These are phyloP conservation scores for Melanaphis sacchari DNA, from an alignment of 1,140 invertebrate species.

Conservation along the genomic window DNA sequence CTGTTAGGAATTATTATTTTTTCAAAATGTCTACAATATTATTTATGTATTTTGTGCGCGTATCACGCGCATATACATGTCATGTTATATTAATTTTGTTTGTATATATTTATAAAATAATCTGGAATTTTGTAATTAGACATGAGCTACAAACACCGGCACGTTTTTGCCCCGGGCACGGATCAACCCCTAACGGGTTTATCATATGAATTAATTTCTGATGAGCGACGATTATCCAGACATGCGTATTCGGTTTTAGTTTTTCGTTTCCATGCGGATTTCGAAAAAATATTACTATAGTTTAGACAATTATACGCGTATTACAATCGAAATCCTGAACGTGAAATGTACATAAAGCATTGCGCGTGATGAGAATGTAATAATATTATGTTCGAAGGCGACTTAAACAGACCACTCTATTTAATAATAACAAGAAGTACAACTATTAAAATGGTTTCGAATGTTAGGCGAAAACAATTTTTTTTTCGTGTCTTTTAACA, in stretches of 20 bases:
- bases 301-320: background rate
- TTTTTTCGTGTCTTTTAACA: background rate
- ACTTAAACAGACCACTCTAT: background rate
- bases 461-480: background rate
- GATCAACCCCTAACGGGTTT: conserved; percentile 3
- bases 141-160: background rate
- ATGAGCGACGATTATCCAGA: background rate
- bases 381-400: background rate
- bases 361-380: background rate
- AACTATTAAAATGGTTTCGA: background rate
- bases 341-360: background rate
- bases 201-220: conserved; percentile 36
- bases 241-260: background rate
- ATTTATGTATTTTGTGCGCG: background rate
- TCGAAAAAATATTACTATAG: background rate
- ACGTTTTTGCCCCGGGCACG: background rate
- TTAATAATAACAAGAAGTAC: background rate
- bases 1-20: background rate
- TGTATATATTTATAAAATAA: background rate
- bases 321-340: background rate
- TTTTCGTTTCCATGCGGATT: background rate
- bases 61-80: background rate
- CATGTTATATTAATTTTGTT: background rate
- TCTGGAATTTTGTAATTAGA: conserved; percentile 18
- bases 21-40: too few relatives aligned